These are phyloP conservation scores for Enteromius argenteus DNA, from an alignment of 2,797 vertebrate species.

Conservation along the genomic window DNA sequence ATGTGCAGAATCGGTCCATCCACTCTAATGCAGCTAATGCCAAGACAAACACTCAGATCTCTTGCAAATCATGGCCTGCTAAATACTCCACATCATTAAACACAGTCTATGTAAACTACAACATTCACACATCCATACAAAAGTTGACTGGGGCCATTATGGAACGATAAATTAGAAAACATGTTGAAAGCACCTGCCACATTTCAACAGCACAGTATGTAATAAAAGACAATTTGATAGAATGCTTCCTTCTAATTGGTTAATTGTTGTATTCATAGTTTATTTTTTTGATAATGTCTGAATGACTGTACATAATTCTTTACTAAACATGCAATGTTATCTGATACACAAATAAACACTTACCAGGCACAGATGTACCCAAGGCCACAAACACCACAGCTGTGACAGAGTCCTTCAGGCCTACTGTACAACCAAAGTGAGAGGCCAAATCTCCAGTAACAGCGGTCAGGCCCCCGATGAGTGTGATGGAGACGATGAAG, in stretches of 20 bases:
- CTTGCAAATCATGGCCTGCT: slow-evolving; percentile 25
- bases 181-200: background rate
- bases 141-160: background rate
- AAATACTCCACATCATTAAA: slow-evolving; percentile 23
- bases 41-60: slow-evolving; percentile 20
- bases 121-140: background rate
- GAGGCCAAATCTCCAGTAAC: slow-evolving; percentile 87
- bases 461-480: slow-evolving; percentile 86
- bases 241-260: background rate
- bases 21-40: slow-evolving; percentile 10
- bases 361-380: slow-evolving; percentile 88
- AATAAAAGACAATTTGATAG: background rate
- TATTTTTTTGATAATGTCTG: background rate
- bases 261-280: background rate
- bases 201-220: background rate
- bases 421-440: slow-evolving; percentile 88
- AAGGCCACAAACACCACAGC: slow-evolving; percentile 89
- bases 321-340: background rate
- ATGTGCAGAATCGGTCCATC: background rate
- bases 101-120: background rate
- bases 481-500: slow-evolving; percentile 86
- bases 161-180: background rate
- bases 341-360: slow-evolving; percentile 58
- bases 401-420: slow-evolving; percentile 88
- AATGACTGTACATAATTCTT: background rate